Evolutionary conservation across 2,797 vertebrate species (phyloP).

Genomic region (Protosalanx chinensis): DNA sequence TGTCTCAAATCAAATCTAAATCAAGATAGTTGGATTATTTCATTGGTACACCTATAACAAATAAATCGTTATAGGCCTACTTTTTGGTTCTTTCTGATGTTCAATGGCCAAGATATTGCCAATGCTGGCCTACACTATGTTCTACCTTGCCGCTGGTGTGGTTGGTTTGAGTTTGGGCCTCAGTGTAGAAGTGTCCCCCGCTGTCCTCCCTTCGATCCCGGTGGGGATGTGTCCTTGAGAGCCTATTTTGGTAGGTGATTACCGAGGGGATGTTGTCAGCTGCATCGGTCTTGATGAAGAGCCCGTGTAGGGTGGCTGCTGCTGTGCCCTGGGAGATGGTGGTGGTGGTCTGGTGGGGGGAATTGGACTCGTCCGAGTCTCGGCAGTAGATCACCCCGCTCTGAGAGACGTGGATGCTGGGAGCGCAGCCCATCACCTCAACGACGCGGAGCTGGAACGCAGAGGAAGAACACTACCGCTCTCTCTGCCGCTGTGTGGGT

Average conservation of each 20-base stretch:
- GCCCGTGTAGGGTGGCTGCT: conserved; percentile 83
- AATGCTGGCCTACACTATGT: not conserved
- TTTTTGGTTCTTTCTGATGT: not conserved
- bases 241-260: conserved; percentile 81
- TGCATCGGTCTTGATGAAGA: conserved; percentile 90
- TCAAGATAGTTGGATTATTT: not conserved
- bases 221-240: conserved; percentile 68
- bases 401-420: conserved; percentile 97
- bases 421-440: conserved; percentile 92
- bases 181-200: conserved; percentile 76
- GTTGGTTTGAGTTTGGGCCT: conserved; percentile 92
- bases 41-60: too few species aligned
- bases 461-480: conserved; percentile 35
- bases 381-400: conserved; percentile 98
- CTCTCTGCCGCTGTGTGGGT: conserved; percentile 32
- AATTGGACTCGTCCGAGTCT: conserved; percentile 93
- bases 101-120: not conserved
- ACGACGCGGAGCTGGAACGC: conserved; percentile 41
- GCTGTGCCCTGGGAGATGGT: conserved; percentile 86
- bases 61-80: not conserved
- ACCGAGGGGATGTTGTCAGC: conserved; percentile 84
- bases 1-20: not conserved
- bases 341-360: conserved; percentile 86
- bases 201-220: conserved; percentile 71
- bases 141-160: conserved; percentile 81